These are phyloP conservation scores for Lottia scabra DNA, from an alignment of 2,888 invertebrate species.

Conservation along the genomic window DNA sequence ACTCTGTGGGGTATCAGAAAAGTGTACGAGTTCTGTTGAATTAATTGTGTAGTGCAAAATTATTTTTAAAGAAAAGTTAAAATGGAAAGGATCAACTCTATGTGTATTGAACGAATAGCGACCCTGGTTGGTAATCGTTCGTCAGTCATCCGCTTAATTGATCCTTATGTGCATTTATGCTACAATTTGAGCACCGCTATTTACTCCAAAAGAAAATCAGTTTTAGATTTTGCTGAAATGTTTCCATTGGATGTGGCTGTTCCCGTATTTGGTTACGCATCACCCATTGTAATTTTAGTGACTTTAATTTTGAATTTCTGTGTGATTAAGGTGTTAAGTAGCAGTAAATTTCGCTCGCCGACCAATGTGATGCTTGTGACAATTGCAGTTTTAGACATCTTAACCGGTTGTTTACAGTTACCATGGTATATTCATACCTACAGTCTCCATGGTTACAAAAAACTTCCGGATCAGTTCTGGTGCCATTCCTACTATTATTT, in stretches of 20 bases:
- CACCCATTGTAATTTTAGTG: constrained; percentile 12
- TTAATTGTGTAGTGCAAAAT: too few relatives aligned
- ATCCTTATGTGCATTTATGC: neutral
- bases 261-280: constrained; percentile 16
- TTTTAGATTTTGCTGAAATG: constrained; percentile 9
- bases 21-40: too few relatives aligned
- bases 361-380: constrained; percentile 20
- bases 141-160: neutral
- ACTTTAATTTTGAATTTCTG: constrained; percentile 16
- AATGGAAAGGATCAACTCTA: neutral
- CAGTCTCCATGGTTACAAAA: constrained; percentile 6
- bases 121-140: neutral
- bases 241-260: constrained; percentile 14
- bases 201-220: neutral
- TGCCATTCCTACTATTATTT: constrained; percentile 17
- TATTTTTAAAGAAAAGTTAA: neutral
- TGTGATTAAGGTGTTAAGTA: constrained; percentile 8
- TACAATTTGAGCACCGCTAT: neutral
- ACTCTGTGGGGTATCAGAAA: too few relatives aligned
- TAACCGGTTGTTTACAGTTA: constrained; percentile 13
- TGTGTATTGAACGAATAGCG: neutral
- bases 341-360: constrained; percentile 9
- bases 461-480: constrained; percentile 15
- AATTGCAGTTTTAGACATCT: constrained; percentile 15
- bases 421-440: constrained; percentile 17